A percentile compares a stretch with the other conserved stretches of the same genome.
These are phyloP conservation scores for Solenopsis invicta DNA, from an alignment of 1,140 invertebrate species.

Conservation along the genomic window DNA sequence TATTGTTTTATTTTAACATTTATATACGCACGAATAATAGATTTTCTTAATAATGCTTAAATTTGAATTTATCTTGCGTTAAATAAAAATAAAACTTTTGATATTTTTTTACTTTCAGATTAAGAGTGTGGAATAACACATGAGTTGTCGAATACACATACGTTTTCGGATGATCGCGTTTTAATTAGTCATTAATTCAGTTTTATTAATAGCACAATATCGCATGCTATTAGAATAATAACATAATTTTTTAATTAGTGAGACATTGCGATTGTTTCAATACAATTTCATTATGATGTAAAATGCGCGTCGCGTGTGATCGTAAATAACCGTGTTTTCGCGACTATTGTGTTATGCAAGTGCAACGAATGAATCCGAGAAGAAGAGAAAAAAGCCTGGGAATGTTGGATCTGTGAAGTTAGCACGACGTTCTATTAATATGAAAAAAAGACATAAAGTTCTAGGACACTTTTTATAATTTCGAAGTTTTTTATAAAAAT, in stretches of 20 bases:
- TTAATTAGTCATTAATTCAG: neutral
- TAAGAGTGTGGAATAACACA: neutral
- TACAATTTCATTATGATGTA: neutral
- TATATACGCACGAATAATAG: neutral
- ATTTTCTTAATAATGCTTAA: neutral
- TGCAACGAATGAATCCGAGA: neutral
- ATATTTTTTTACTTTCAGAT: neutral
- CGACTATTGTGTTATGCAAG: neutral
- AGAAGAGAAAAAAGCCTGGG: neutral
- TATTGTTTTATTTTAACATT: neutral
- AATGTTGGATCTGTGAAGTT: no score
- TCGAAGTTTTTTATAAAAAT: no score
- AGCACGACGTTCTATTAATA: no score
- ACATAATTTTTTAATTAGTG: neutral
- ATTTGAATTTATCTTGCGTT: neutral
- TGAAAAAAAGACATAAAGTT: no score
- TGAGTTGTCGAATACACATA: neutral
- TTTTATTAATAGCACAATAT: neutral
- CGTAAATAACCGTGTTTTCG: neutral
- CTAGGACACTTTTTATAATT: no score
- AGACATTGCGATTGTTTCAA: neutral
- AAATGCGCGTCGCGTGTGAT: neutral
- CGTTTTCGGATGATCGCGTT: neutral
- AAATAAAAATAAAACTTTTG: neutral
- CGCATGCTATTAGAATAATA: neutral